Evolutionary conservation across 2,113 vertebrate genomes (phyloP).

Genomic region (Apteryx owenii): DNA sequence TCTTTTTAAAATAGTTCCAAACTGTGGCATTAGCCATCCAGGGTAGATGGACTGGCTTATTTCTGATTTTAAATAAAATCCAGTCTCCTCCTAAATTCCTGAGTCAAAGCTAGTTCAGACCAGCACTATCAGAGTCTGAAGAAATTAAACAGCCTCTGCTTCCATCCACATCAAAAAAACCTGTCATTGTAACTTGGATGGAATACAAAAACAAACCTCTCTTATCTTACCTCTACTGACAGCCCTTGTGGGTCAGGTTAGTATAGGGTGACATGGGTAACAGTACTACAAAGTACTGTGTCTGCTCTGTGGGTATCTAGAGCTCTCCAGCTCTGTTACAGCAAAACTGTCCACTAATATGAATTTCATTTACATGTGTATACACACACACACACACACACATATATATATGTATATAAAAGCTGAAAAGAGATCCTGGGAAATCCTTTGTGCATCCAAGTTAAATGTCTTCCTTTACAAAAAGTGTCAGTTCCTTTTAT

Average conservation of each 20-base stretch:
- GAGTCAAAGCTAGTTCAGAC: not conserved
- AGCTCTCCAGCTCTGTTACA: not conserved
- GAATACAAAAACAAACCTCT: not conserved
- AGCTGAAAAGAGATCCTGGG: not conserved
- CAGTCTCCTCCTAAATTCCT: not conserved
- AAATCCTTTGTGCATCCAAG: not conserved
- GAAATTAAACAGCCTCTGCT: not conserved
- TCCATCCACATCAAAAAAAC: not conserved
- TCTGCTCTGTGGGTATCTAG: not conserved
- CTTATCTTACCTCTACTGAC: not conserved
- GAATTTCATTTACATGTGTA: not conserved
- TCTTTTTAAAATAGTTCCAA: not conserved
- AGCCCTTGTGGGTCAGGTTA: not conserved
- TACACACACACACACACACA: not conserved
- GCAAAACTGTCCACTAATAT: not conserved
- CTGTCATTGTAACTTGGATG: not conserved
- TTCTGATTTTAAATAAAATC: not conserved
- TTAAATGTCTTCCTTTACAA: not conserved
- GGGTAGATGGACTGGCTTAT: not conserved
- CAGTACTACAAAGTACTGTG: not conserved
- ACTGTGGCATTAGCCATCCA: not conserved
- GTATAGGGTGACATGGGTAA: rapidly evolving
- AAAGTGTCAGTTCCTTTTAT: not conserved
- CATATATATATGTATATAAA: not conserved
- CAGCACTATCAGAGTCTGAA: not conserved